phyloP scores from a whole-genome alignment of 2,888 invertebrate genomes.

The Ypsolopha scabrella region DNA sequence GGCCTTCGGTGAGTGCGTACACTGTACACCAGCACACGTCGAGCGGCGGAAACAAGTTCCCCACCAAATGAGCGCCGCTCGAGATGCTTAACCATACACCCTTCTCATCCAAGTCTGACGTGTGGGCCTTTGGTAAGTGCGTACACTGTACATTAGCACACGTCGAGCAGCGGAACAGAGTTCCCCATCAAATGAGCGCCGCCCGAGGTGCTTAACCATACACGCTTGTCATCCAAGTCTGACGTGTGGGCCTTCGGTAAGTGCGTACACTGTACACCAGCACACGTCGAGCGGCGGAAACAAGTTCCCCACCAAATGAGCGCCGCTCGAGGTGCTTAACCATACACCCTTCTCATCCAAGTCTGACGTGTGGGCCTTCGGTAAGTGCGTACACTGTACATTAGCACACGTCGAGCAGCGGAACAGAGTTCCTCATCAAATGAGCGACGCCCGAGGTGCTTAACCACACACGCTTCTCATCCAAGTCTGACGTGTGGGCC shows the following conservation, averaged over 20 bases:
- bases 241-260: constrained; percentile 97
- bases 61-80: constrained; percentile 94
- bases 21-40: constrained; percentile 96
- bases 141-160: constrained; percentile 83
- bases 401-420: constrained; percentile 96
- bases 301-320: constrained; percentile 98
- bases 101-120: constrained; percentile 96
- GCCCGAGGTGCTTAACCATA: constrained; percentile 95
- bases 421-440: constrained; percentile 97
- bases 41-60: constrained; percentile 96
- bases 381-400: constrained; percentile 69
- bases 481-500: constrained; percentile 97
- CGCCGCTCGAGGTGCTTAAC: constrained; percentile 78
- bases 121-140: constrained; percentile 92
- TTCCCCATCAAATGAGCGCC: constrained; percentile 99
- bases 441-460: constrained; percentile 84
- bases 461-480: constrained; percentile 94
- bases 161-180: constrained; percentile 95
- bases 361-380: constrained; percentile 97
- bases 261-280: constrained; percentile 67
- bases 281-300: constrained; percentile 97
- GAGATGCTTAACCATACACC: constrained; percentile 84
- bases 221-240: constrained; percentile 94
- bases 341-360: constrained; percentile 96
- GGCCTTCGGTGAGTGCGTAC: constrained; percentile 84